Evolutionary conservation across 2,113 vertebrate genomes (phyloP).

Genomic region (Phalacrocorax carbo): DNA sequence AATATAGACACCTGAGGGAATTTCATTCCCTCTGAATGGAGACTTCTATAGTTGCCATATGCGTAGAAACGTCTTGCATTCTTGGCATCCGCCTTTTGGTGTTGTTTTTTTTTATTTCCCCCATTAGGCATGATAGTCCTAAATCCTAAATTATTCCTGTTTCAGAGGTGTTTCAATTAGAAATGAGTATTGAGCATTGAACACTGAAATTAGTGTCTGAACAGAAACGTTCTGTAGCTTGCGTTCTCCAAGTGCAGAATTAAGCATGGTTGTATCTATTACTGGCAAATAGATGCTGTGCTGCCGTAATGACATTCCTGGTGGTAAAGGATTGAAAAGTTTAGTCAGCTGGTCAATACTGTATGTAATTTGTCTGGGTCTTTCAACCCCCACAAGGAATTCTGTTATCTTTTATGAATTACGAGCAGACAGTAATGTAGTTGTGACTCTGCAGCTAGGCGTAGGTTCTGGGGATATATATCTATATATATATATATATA

Average conservation of each 20-base stretch:
- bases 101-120: conserved; percentile 24
- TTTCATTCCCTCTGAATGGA: conserved; percentile 65
- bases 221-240: neutral
- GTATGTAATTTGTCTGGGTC: neutral
- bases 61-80: conserved; percentile 57
- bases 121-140: neutral
- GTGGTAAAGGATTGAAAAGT: neutral
- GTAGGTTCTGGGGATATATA: neutral
- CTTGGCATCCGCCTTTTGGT: conserved; percentile 32
- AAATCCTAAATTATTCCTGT: conserved; percentile 36
- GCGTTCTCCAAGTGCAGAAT: neutral
- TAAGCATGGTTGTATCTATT: neutral
- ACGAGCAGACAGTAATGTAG: neutral
- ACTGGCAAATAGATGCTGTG: neutral
- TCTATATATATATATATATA: too few relatives aligned
- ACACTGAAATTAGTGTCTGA: neutral
- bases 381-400: neutral
- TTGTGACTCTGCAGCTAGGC: neutral
- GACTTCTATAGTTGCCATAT: conserved; percentile 61
- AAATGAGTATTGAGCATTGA: neutral
- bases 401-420: neutral
- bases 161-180: conserved; percentile 22
- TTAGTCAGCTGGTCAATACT: neutral
- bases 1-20: conserved; percentile 72
- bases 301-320: neutral